Evolutionary conservation across 2,113 vertebrate genomes (phyloP).

Genomic region (Archilochus colubris): DNA sequence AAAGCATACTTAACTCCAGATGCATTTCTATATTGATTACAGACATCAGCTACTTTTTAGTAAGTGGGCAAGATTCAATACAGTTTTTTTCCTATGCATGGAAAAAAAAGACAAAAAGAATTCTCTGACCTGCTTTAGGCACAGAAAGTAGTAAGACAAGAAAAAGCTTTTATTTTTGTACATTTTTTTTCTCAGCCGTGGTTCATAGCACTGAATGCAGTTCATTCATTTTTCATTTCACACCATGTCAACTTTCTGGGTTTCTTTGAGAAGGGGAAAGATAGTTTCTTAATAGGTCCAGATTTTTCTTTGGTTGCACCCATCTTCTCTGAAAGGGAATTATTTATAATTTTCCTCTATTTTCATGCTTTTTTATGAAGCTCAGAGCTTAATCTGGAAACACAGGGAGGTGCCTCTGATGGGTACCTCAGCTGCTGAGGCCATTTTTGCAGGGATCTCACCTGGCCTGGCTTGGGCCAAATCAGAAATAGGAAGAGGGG

Average conservation of each 20-base stretch:
- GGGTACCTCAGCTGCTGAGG: background rate
- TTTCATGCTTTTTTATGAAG: background rate
- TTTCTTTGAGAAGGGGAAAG: background rate
- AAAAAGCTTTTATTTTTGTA: background rate
- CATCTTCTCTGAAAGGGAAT: background rate
- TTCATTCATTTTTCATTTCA: background rate
- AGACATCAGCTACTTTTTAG: background rate
- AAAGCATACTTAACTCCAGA: background rate
- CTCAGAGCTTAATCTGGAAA: background rate
- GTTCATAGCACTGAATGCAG: background rate
- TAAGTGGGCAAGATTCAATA: background rate
- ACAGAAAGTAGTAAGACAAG: background rate
- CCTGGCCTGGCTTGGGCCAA: background rate
- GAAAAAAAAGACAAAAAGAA: background rate
- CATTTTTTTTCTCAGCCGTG: background rate
- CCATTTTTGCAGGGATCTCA: background rate
- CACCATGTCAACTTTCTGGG: background rate
- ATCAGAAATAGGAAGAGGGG: background rate
- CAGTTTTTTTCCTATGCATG: background rate
- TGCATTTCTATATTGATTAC: background rate
- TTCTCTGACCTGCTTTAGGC: background rate
- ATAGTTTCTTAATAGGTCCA: background rate
- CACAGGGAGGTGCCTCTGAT: accelerated
- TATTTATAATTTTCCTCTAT: background rate
- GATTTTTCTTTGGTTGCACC: background rate